Base-by-base conservation (phyloP, 2,797 vertebrate species). In the Sphenopsis melanotis region DNA sequence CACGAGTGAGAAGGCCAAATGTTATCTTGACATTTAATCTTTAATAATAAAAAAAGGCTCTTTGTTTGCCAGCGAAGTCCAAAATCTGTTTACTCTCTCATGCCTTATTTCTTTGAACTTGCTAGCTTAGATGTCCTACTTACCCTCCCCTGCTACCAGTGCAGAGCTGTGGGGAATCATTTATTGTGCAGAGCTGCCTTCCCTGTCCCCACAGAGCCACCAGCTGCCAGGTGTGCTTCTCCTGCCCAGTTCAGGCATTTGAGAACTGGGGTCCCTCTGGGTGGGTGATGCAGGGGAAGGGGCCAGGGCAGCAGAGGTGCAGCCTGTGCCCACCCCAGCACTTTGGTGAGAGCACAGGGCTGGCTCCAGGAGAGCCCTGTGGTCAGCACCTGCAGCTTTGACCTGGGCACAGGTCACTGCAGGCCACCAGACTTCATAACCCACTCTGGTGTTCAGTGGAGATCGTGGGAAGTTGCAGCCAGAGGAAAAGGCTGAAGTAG, bases 1-100 rank as follows among this genome's bases (percentile, higher is more conserved):
- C 44, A 7, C 72, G 78, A 95, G 92, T 68, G 87, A 97, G 95
- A 95, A 96, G 85, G 92, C 90, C 96, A 95, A 97, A 96, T 96
- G 97, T 96, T 98, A 97, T 96, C 96, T 93, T 93, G 95, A 96
- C 92, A 93, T 96, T 98, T 97, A 95, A 96, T 98, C 96, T 97
- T 97, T 96, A 95, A 34, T 97, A 97, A 96, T 93, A 95, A 97
- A 89, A 94, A 87, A 96, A 96, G 83, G 95, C 30, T 18, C 83
- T 96, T 95, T 96, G 94, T 97, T 97, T 94, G 93, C 97, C 87
- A 68, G 78, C 21, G 10, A 82, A 83, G 90, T 96, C 90, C 87
- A 88, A 94, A 96, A 95, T 90, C 77, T 90, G 64, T 95, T 96
- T 94, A 63, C 93, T 96, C 86, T 72, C 95, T 94, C 69, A 79